Evolutionary conservation across 2,888 invertebrate species (phyloP).

Genomic region (Coelopa pilipes): DNA sequence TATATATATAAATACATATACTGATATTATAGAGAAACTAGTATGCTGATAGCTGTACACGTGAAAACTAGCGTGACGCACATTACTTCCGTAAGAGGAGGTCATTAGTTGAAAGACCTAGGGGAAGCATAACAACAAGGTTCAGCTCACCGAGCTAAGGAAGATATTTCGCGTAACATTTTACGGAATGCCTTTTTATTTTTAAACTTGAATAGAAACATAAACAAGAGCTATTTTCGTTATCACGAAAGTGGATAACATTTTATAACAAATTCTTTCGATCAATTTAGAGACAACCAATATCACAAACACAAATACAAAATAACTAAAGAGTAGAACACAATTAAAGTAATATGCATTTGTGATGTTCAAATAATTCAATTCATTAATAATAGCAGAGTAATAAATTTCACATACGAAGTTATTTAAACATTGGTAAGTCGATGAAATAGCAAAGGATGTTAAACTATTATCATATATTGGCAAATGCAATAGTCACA

Average conservation of each 20-base stretch:
- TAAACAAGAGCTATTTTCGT: slow-evolving; percentile 14
- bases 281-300: too few species aligned
- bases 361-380: slow-evolving; percentile 33
- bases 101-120: background rate
- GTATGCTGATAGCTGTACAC: slow-evolving; percentile 30
- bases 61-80: slow-evolving; percentile 32
- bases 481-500: slow-evolving; percentile 21
- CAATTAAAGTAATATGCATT: slow-evolving; percentile 22
- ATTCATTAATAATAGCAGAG: slow-evolving; percentile 38
- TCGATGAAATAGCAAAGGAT: slow-evolving; percentile 7
- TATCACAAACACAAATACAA: too few species aligned
- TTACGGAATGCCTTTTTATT: slow-evolving; percentile 32
- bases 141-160: background rate
- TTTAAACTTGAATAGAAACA: background rate
- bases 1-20: slow-evolving; percentile 44
- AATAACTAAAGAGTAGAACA: too few species aligned
- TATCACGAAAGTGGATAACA: slow-evolving; percentile 13
- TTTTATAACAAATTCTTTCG: slow-evolving; percentile 17
- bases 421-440: slow-evolving; percentile 10
- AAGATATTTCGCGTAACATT: slow-evolving; percentile 18
- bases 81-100: slow-evolving; percentile 27
- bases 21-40: slow-evolving; percentile 42
- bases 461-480: slow-evolving; percentile 28
- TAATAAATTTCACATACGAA: slow-evolving; percentile 23
- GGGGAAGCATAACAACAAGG: background rate